phyloP scores from a whole-genome alignment of 2,797 vertebrate species.

The Lophotriccus pileatus region DNA sequence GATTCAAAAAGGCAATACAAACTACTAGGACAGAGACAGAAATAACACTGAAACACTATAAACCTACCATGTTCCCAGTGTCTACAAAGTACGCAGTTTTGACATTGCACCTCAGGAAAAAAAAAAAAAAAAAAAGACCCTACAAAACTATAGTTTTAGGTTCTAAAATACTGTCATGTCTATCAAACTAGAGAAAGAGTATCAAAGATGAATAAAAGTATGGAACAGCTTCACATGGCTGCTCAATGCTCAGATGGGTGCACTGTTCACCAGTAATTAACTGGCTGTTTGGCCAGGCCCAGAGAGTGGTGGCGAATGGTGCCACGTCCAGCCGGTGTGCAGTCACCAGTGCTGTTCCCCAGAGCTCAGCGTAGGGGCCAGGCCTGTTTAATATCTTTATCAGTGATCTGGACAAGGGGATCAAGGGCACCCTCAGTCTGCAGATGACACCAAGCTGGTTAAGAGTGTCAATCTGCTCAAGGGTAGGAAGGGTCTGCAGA shows the following conservation, averaged over 20 bases:
- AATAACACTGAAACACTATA: not conserved
- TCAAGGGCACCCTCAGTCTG: accelerated
- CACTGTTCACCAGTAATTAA: not conserved
- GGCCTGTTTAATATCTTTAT: not conserved
- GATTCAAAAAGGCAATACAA: not conserved
- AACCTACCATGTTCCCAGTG: not conserved
- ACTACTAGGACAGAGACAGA: not conserved
- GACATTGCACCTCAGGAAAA: not conserved
- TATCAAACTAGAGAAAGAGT: not conserved
- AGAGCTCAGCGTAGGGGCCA: not conserved
- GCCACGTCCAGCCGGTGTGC: not conserved
- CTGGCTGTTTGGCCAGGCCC: not conserved
- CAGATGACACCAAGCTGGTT: not conserved
- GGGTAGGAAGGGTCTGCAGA: not conserved
- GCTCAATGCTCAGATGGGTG: too few relatives aligned
- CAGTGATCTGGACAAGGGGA: not conserved
- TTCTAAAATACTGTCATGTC: not conserved
- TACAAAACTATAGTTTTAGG: not conserved
- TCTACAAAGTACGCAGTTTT: not conserved
- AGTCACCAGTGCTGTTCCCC: not conserved
- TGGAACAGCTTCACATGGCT: not conserved
- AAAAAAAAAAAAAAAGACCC: not conserved
- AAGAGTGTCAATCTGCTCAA: not conserved
- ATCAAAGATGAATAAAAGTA: not conserved
- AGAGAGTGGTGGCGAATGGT: not conserved